These are phyloP conservation scores for Argyra leucocephala DNA, from an alignment of 2,888 invertebrate genomes.

Conservation along the genomic window DNA sequence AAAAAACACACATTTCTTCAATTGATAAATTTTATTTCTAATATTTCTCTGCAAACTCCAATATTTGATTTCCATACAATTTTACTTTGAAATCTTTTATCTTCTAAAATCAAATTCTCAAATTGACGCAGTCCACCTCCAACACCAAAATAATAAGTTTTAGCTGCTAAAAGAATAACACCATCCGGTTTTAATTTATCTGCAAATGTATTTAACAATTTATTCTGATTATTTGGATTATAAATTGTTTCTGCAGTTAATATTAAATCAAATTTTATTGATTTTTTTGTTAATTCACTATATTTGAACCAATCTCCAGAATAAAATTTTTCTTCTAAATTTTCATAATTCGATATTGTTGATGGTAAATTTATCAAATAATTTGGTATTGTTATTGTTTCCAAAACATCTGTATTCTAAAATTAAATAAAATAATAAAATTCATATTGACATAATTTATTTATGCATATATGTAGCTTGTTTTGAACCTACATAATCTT, in stretches of 20 bases:
- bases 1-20: background rate
- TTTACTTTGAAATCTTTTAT: slow-evolving; percentile 48
- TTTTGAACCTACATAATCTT: slow-evolving; percentile 95
- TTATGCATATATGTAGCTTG: slow-evolving; percentile 27
- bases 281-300: slow-evolving; percentile 36
- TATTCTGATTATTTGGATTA: slow-evolving; percentile 66
- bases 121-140: slow-evolving; percentile 79
- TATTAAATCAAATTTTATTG: slow-evolving; percentile 67
- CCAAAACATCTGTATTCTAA: slow-evolving; percentile 77
- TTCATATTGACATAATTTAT: slow-evolving; percentile 7
- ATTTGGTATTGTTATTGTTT: slow-evolving; percentile 73
- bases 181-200: slow-evolving; percentile 52
- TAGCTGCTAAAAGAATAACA: slow-evolving; percentile 68
- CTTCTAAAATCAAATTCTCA: slow-evolving; percentile 51
- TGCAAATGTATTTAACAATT: slow-evolving; percentile 61
- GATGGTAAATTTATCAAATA: slow-evolving; percentile 53
- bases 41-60: slow-evolving; percentile 38
- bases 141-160: slow-evolving; percentile 89
- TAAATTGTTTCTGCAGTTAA: slow-evolving; percentile 91
- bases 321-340: slow-evolving; percentile 45
- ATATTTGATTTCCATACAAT: slow-evolving; percentile 55
- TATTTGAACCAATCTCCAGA: slow-evolving; percentile 70
- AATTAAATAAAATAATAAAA: slow-evolving; percentile 32
- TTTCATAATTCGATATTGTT: background rate
- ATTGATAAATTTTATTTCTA: slow-evolving; percentile 26